phyloP scores from a whole-genome alignment of 1,140 invertebrate genomes.

The Rhagoletis pomonella region DNA sequence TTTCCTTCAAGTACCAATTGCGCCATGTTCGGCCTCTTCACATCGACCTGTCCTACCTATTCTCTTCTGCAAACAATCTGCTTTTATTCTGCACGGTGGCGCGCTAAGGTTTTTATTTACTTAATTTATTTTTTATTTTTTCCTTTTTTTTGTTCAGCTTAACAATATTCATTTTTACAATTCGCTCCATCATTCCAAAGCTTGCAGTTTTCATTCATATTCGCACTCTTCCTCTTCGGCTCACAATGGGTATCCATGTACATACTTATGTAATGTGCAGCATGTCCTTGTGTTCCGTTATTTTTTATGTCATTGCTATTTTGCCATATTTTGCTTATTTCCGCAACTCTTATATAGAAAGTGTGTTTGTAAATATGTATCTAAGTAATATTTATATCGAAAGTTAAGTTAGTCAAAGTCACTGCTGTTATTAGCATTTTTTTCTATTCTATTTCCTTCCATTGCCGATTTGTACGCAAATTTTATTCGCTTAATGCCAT shows the following conservation, averaged over 20 bases:
- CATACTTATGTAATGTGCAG: not conserved
- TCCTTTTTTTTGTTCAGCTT: not conserved
- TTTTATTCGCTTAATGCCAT: constrained; percentile 40
- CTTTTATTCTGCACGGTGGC: not conserved
- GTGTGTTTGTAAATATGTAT: no score
- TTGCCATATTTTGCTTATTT: not conserved
- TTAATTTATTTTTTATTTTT: not conserved
- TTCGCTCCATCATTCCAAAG: not conserved
- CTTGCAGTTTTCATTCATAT: not conserved
- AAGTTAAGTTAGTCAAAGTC: not conserved
- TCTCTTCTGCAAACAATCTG: not conserved
- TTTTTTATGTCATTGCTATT: constrained; percentile 17
- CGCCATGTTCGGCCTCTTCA: no score
- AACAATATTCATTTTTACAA: not conserved
- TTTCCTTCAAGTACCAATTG: not conserved
- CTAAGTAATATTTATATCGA: not conserved
- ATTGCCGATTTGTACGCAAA: constrained; percentile 50
- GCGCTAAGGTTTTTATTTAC: not conserved
- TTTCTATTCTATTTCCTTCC: not conserved
- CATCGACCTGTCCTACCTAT: not conserved
- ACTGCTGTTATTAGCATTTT: constrained; percentile 7
- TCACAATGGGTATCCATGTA: not conserved
- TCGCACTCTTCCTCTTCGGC: not conserved
- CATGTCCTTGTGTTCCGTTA: constrained; percentile 32
- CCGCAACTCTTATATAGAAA: no score